Evolutionary conservation across 92 coral and sea anemone genomes (phyloP).

Genomic region (Siderastrea radians): DNA sequence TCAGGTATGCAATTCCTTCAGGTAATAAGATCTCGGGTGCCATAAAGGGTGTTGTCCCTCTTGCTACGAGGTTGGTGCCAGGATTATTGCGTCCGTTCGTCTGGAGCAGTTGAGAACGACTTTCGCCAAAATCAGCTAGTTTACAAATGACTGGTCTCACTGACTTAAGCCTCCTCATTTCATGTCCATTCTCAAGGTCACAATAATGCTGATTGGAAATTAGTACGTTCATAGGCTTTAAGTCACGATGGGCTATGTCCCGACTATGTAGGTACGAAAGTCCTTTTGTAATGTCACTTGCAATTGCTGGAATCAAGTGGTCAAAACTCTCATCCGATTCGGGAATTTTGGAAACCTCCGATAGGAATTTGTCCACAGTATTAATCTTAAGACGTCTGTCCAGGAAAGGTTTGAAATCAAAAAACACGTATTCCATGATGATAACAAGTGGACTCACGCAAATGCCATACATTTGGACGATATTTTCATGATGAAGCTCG

Average conservation of each 20-base stretch:
- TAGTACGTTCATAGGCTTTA: slow-evolving; percentile 34
- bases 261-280: slow-evolving; percentile 15
- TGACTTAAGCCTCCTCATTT: not conserved
- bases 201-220: slow-evolving; percentile 42
- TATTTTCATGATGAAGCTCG: slow-evolving; percentile 14
- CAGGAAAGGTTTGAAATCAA: slow-evolving; percentile 28
- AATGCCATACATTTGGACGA: slow-evolving; percentile 26
- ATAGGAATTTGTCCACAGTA: slow-evolving; percentile 9
- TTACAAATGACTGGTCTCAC: slow-evolving; percentile 28
- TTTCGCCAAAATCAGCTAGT: slow-evolving; percentile 50
- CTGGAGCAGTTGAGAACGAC: slow-evolving; percentile 36
- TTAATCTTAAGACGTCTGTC: not conserved
- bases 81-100: slow-evolving; percentile 18
- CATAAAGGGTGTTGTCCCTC: slow-evolving; percentile 45
- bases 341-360: not conserved
- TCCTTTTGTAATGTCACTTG: slow-evolving; percentile 33
- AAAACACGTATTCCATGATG: slow-evolving; percentile 26
- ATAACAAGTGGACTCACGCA: slow-evolving; percentile 21
- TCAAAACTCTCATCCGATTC: slow-evolving; percentile 1
- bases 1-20: not conserved
- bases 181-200: not conserved
- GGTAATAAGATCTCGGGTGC: slow-evolving; percentile 48
- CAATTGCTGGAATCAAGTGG: slow-evolving; percentile 20
- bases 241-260: slow-evolving; percentile 32
- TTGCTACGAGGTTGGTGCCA: slow-evolving; percentile 1